These are phyloP conservation scores for Molossus alvarezi DNA, from an alignment of 2,797 vertebrate species.

Conservation along the genomic window DNA sequence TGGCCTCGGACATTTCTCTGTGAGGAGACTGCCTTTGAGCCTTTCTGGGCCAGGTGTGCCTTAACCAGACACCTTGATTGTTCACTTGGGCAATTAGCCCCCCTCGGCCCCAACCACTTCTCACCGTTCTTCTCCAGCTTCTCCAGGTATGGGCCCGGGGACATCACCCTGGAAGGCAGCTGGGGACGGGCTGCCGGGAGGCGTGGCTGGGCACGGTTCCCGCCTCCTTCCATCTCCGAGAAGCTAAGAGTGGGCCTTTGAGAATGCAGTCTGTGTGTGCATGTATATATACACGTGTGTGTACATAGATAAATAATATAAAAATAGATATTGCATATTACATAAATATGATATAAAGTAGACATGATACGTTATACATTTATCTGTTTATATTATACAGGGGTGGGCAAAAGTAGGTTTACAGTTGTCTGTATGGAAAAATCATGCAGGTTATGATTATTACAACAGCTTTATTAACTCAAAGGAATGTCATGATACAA, in stretches of 20 bases:
- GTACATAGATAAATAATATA: too few relatives aligned
- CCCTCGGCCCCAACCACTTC: accelerated
- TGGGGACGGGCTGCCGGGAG: neutral
- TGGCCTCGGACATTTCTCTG: neutral
- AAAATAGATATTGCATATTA: too few relatives aligned
- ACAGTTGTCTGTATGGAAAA: neutral
- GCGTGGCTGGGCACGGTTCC: accelerated
- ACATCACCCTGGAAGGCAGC: neutral
- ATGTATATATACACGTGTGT: too few relatives aligned
- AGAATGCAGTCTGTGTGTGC: neutral
- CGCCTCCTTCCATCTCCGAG: accelerated
- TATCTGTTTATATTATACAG: too few relatives aligned
- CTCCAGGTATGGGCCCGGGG: neutral
- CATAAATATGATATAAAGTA: too few relatives aligned
- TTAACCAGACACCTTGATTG: accelerated
- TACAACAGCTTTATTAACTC: neutral
- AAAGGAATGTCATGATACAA: accelerated
- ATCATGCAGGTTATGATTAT: neutral
- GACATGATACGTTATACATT: neutral
- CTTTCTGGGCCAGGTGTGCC: neutral
- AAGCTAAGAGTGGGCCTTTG: neutral
- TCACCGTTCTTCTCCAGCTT: neutral
- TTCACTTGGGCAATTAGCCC: neutral
- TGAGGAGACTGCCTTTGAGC: neutral
- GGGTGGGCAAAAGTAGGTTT: neutral